phyloP scores from a whole-genome alignment of 2,888 invertebrate genomes.

The Dasypogon diadema region DNA sequence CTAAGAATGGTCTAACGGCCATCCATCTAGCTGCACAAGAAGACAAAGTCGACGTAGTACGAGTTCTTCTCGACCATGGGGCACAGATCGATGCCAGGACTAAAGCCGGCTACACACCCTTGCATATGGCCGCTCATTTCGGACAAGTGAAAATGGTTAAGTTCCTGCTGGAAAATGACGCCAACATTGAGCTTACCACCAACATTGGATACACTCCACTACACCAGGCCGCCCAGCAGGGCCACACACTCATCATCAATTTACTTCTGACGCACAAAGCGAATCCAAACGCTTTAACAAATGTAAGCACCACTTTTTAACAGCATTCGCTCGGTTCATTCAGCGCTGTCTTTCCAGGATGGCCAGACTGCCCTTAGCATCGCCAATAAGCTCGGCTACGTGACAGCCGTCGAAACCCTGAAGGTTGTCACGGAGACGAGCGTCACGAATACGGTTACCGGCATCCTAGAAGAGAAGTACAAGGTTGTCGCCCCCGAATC shows the following conservation, averaged over 20 bases:
- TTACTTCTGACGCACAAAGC: slow-evolving; percentile 92
- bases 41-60: slow-evolving; percentile 89
- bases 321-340: background rate
- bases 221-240: slow-evolving; percentile 98
- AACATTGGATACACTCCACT: slow-evolving; percentile 91
- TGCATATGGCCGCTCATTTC: slow-evolving; percentile 97
- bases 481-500: slow-evolving; percentile 97
- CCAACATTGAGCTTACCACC: slow-evolving; percentile 85
- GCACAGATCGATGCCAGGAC: slow-evolving; percentile 81
- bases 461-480: slow-evolving; percentile 87
- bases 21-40: slow-evolving; percentile 96
- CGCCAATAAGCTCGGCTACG: slow-evolving; percentile 96
- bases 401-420: slow-evolving; percentile 96
- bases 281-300: slow-evolving; percentile 93
- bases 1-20: slow-evolving; percentile 88
- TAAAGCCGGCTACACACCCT: slow-evolving; percentile 92
- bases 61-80: slow-evolving; percentile 81
- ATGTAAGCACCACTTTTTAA: slow-evolving; percentile 75
- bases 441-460: slow-evolving; percentile 72
- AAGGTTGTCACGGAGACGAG: slow-evolving; percentile 90
- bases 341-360: slow-evolving; percentile 73
- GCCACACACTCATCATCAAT: slow-evolving; percentile 94
- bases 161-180: slow-evolving; percentile 88
- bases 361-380: slow-evolving; percentile 97
- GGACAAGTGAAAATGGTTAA: slow-evolving; percentile 94